phyloP scores from a whole-genome alignment of 2,113 vertebrate genomes.

The Trematocara zebra region DNA sequence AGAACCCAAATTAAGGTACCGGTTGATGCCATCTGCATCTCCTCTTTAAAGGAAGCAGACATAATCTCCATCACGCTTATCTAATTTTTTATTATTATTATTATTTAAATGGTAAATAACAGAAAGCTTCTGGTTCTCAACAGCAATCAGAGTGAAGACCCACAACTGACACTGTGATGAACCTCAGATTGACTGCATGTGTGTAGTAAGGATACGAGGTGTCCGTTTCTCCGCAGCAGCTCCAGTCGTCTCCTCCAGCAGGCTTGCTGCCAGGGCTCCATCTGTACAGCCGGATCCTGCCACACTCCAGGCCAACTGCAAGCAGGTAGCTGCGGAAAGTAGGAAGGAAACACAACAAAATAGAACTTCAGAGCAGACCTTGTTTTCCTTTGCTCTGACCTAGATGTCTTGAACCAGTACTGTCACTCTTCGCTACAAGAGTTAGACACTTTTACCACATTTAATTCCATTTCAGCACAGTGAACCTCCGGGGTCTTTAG shows the following conservation, averaged over 20 bases:
- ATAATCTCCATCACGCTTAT: background rate
- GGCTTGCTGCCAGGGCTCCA: constrained; percentile 77
- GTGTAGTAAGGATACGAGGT: constrained; percentile 75
- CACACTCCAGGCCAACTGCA: constrained; percentile 85
- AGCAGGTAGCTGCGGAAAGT: constrained; percentile 77
- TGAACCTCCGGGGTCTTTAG: background rate
- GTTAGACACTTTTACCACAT: background rate
- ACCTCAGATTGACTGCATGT: background rate
- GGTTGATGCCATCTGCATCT: background rate
- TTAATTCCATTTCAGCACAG: background rate
- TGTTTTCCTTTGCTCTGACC: background rate
- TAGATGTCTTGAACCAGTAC: background rate
- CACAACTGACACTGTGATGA: background rate
- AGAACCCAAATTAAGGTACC: background rate
- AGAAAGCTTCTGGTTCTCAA: background rate
- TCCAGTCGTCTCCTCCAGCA: constrained; percentile 78
- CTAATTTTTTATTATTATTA: background rate
- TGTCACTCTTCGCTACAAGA: background rate
- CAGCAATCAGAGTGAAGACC: background rate
- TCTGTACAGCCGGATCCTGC: constrained; percentile 81
- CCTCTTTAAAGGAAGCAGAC: background rate
- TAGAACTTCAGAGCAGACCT: background rate
- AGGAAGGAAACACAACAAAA: background rate
- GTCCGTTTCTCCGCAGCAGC: constrained; percentile 69
- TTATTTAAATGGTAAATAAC: background rate